Base-by-base conservation (phyloP, 2,888 invertebrate genomes). In the Leucania comma region DNA sequence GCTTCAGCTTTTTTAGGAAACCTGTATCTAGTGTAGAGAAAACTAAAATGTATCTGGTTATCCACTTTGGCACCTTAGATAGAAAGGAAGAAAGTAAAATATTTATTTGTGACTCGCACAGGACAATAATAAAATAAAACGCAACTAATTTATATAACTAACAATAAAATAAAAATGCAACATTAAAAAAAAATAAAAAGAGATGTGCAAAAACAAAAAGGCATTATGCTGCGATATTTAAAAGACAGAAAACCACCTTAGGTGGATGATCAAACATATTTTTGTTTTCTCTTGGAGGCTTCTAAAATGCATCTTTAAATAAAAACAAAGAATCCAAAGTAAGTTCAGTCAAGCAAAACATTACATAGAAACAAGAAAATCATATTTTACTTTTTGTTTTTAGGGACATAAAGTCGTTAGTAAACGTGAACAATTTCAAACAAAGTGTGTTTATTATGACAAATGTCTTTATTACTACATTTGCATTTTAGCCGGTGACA, bases 381-480 rank as follows among this genome's bases (percentile, higher is more conserved):
- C 20, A 46, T 20, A 35, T 5, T n/a, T 70, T 10, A 20, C n/a
- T 56, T 20, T 48, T 35, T 70, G 46, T 68, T 69, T 51, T 63
- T 42, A 29, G 26, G 61, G 14, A 80, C 77, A 68, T 61, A 68
- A 48, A 75, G 78, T 72, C 70, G 62, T 80, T 70, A 14, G 6
- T 76, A 75, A 69, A 77, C 67, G 59, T 70, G 57, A 80, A 80
- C 59, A 72, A 75, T 69, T 71, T 60, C 50, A 67, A 64, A 77
- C 66, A 75, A 60, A 67, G 58, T 63, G 68, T 74, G 64, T 70
- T 82, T 75, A 77, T 81, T 69, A 65, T 78, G 75, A 75, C 50
- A 75, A 83, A 81, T 78, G 75, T 66, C 62, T 67, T 54, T 50
- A 67, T 56, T 56, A 48, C 17, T 5, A 42, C 17, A 48, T 63